Percentiles rank a stretch among this genome's conserved stretches.
Evolutionary conservation across 2,113 vertebrate species (phyloP).

Genomic region (Hydrochoerus hydrochaeris): DNA sequence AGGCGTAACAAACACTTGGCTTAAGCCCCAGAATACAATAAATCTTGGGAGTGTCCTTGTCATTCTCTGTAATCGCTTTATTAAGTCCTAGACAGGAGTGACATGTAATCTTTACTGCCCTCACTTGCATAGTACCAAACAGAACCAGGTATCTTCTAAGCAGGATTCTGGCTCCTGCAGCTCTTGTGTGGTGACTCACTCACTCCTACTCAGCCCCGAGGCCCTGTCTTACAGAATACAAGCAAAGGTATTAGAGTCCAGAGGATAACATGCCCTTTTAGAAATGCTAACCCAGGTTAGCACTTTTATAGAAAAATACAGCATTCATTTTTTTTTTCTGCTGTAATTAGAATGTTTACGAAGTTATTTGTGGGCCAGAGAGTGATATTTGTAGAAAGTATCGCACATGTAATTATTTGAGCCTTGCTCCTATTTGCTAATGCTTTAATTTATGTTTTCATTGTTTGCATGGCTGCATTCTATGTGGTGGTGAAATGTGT

Average conservation of each 20-base stretch:
- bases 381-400: background rate
- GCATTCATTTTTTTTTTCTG: background rate
- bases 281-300: background rate
- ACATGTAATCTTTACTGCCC: background rate
- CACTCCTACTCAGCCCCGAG: background rate
- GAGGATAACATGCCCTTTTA: background rate
- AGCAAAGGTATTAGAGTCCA: background rate
- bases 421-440: background rate
- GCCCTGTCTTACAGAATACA: background rate
- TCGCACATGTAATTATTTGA: background rate
- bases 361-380: background rate
- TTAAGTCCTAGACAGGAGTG: background rate
- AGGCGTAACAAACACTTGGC: background rate
- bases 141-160: no score
- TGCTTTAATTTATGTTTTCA: conserved; percentile 13
- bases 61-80: background rate
- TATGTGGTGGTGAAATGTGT: fast-evolving
- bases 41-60: background rate
- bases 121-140: background rate
- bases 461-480: background rate
- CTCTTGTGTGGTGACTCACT: fast-evolving
- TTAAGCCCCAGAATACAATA: background rate
- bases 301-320: background rate
- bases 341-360: conserved; percentile 13
- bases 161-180: background rate